Base-by-base conservation (phyloP, 2,113 vertebrate genomes). In the Leucopternis melanops region DNA sequence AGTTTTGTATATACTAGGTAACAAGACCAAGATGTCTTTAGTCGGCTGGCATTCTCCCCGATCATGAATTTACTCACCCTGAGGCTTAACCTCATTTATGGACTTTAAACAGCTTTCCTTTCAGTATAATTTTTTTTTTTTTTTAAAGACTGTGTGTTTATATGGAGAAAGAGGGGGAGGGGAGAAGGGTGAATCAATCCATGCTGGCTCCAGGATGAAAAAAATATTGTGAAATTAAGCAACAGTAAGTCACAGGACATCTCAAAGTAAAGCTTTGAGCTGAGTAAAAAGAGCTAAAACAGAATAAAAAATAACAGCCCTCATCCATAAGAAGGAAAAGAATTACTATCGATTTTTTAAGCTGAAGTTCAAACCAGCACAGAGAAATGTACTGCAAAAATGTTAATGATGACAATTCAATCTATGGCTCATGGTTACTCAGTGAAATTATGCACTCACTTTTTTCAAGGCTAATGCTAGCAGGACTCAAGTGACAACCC, bases 371-470 rank as follows among this genome's bases (percentile, higher is more conserved):
- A 95, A 96, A 94, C 36, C 26, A 91, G 29, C 50, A 55, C 61
- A 59, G 55, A 66, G 42, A 95, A 92, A 92, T 92, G 82, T 85
- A 86, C 58, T 86, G 78, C 36, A 87, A 85, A 94, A 91, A 80
- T 75, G 58, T 77, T 95, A 91, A 91, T 80, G 54, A 85, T 80
- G 84, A 88, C 66, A 96, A 82, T 77, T 87, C 65, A 77, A 73
- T 85, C 83, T 42, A 87, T 62, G 42, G 73, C 36, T 96, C 7
- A 0, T n/a, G 54, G 84, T 65, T 90, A 65, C 52, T 82, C 65
- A 66, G 45, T 70, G 58, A 77, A 94, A 92, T 85, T 85, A 86
- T 80, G 70, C 70, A 89, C 70, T 92, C 31, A 34, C 18, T 91
- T 45, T 87, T 94, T 69, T 77, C 77, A 66, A 80, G 32, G 66